These are phyloP conservation scores for Leucopsar rothschildi DNA, from an alignment of 2,113 vertebrate genomes.

Conservation along the genomic window DNA sequence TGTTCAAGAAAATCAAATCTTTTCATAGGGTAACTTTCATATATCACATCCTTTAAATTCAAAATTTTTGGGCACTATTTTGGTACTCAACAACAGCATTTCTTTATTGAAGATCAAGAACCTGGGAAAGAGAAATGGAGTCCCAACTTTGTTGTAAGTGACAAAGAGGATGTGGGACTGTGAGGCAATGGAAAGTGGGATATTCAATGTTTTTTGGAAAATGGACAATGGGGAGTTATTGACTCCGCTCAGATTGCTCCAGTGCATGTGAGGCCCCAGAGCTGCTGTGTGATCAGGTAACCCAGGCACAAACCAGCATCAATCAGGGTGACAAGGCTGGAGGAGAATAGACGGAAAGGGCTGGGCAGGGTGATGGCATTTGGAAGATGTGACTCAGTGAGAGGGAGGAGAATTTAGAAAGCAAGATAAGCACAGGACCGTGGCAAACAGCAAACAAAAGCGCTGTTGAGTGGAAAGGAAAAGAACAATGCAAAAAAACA, in stretches of 20 bases:
- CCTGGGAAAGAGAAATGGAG: not conserved
- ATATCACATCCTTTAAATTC: not conserved
- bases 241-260: not conserved
- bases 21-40: not conserved
- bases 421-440: conserved; percentile 6
- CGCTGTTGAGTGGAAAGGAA: not conserved
- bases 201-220: not conserved
- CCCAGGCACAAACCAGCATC: not conserved
- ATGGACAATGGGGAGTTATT: not conserved
- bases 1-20: not conserved
- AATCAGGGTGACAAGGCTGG: not conserved
- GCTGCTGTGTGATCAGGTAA: not conserved
- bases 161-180: not conserved
- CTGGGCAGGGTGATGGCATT: not conserved
- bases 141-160: not conserved
- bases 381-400: not conserved
- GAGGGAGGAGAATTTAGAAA: not conserved
- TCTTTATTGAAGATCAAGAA: not conserved
- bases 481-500: not conserved
- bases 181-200: not conserved
- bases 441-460: not conserved
- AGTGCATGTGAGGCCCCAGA: not conserved
- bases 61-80: not conserved
- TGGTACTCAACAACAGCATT: not conserved
- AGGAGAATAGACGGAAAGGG: conserved; percentile 5